Evolutionary conservation across 2,797 vertebrate genomes (phyloP).

Genomic region (Sebastes goodei): DNA sequence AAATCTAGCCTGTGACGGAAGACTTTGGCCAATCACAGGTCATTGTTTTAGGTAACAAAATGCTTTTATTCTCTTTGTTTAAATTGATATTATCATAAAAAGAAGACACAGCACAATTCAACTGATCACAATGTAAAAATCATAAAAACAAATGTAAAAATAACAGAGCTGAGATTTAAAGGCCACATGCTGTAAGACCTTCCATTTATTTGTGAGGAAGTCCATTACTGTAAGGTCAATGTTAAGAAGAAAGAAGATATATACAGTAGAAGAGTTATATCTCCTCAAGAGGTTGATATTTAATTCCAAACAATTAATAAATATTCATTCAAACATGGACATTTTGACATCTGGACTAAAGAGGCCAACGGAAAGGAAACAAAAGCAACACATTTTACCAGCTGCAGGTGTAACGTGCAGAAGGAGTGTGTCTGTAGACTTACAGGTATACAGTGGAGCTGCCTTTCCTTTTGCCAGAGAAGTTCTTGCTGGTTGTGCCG

Average conservation of each 20-base stretch:
- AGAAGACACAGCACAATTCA: background rate
- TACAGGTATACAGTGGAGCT: background rate
- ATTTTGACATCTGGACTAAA: background rate
- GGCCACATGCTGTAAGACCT: background rate
- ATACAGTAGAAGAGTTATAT: background rate
- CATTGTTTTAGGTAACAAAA: background rate
- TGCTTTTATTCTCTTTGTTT: background rate
- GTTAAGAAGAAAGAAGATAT: background rate
- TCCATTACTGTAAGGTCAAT: background rate
- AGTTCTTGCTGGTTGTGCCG: background rate
- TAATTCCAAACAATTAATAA: background rate
- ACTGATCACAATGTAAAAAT: background rate
- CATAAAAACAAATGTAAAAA: background rate
- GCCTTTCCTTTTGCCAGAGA: background rate
- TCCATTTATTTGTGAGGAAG: background rate
- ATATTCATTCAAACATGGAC: background rate
- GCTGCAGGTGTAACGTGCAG: background rate
- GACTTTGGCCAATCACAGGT: too few relatives aligned
- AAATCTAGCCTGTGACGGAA: too few relatives aligned
- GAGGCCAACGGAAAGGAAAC: background rate
- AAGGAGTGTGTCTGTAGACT: background rate
- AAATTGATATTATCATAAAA: background rate
- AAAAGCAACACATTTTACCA: background rate
- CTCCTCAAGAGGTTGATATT: background rate
- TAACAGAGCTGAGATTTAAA: background rate